Percentiles rank a stretch among this genome's conserved stretches.
phyloP scores from a whole-genome alignment of 2,888 invertebrate genomes.

The Gymnoscelis rufifasciata region DNA sequence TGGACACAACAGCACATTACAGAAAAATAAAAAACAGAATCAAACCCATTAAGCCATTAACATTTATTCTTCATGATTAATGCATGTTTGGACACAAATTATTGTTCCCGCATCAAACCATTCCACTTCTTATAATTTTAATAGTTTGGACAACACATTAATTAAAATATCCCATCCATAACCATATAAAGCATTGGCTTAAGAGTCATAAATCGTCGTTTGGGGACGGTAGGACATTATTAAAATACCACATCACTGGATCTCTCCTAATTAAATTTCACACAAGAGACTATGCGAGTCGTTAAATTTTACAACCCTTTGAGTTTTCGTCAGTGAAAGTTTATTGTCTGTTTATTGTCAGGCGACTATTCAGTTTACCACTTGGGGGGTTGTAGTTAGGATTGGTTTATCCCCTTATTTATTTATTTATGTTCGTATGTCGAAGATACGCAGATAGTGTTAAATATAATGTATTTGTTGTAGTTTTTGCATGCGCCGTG shows the following conservation, averaged over 20 bases:
- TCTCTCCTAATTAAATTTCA: constrained; percentile 70
- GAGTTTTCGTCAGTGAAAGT: constrained; percentile 54
- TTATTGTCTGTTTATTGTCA: constrained; percentile 40
- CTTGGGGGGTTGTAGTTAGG: constrained; percentile 8
- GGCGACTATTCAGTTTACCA: constrained; percentile 22
- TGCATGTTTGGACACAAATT: background rate
- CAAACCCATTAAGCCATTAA: no score
- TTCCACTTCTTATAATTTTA: constrained; percentile 3
- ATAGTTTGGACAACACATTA: constrained; percentile 35
- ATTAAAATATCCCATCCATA: constrained; percentile 55
- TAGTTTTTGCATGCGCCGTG: no score
- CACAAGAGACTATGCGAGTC: constrained; percentile 53
- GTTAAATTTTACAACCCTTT: constrained; percentile 67
- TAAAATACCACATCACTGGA: constrained; percentile 67
- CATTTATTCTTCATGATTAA: no score
- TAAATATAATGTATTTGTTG: no score
- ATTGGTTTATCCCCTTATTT: background rate
- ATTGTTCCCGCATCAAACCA: background rate
- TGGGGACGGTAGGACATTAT: constrained; percentile 58
- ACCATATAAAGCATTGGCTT: constrained; percentile 44
- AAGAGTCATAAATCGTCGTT: constrained; percentile 53
- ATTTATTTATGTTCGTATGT: no score
- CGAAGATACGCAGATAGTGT: no score
- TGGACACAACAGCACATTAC: no score
- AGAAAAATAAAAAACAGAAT: no score